A percentile compares a stretch with the other conserved stretches of the same genome.
These are phyloP conservation scores for Leucophora obtusa DNA, from an alignment of 2,888 invertebrate genomes.

Conservation along the genomic window DNA sequence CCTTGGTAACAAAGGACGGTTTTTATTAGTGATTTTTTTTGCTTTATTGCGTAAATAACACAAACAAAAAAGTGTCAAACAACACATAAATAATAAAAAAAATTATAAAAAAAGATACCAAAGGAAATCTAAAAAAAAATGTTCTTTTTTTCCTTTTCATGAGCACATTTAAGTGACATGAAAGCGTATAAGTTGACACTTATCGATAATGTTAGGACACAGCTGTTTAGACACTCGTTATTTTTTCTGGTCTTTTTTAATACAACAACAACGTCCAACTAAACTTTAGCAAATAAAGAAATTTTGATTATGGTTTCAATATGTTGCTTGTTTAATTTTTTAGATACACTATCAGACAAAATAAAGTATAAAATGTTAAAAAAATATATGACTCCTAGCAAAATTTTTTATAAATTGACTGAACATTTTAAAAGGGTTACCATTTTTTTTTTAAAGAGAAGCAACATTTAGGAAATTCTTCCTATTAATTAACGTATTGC, in stretches of 20 bases:
- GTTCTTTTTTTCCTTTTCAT: constrained; percentile 38
- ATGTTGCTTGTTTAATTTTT: constrained; percentile 48
- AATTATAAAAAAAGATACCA: background rate
- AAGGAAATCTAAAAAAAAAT: constrained; percentile 5
- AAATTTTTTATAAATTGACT: no score
- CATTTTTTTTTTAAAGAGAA: no score
- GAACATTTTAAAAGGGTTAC: no score
- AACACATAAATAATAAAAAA: constrained; percentile 53
- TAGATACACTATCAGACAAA: background rate
- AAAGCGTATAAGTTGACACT: constrained; percentile 64
- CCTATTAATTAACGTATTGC: no score
- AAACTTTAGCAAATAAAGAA: constrained; percentile 52
- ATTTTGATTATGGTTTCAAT: constrained; percentile 54
- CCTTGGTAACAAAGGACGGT: constrained; percentile 18
- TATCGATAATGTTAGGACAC: constrained; percentile 64
- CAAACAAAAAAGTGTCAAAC: constrained; percentile 50
- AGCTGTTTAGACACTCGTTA: constrained; percentile 58
- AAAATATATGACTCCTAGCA: no score
- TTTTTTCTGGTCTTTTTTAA: constrained; percentile 40
- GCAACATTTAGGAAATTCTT: no score
- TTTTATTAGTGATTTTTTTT: constrained; percentile 17
- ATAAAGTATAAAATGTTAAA: no score
- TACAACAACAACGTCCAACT: constrained; percentile 23
- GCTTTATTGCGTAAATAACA: constrained; percentile 42
- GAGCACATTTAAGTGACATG: constrained; percentile 60